Evolutionary conservation across 2,797 vertebrate species (phyloP).

Genomic region (Dromococcyx pavoninus): DNA sequence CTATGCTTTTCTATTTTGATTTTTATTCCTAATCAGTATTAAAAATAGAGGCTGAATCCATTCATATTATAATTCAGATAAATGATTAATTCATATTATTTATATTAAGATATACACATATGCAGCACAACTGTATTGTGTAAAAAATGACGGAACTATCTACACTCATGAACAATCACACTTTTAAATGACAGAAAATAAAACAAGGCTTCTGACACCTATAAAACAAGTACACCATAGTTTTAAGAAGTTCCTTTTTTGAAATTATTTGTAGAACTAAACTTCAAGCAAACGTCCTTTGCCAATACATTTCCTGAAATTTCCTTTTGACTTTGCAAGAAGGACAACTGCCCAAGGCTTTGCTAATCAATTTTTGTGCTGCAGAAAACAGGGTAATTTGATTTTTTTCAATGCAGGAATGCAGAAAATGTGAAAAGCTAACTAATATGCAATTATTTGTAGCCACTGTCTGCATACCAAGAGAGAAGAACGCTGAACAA

Average conservation of each 20-base stretch:
- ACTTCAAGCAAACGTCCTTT: background rate
- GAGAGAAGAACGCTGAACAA: background rate
- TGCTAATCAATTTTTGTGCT: background rate
- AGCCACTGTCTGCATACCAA: background rate
- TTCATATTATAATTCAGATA: background rate
- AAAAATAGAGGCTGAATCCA: background rate
- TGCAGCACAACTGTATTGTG: background rate
- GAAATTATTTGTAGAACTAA: background rate
- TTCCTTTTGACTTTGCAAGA: constrained; percentile 19
- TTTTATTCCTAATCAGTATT: background rate
- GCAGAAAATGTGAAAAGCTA: background rate
- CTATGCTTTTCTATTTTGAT: background rate
- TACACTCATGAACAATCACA: background rate
- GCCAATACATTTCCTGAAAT: background rate
- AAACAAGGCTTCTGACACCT: background rate
- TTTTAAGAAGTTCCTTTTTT: background rate
- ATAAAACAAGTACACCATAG: background rate
- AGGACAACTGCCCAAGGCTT: constrained; percentile 27
- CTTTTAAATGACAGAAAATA: background rate
- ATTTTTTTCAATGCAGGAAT: background rate
- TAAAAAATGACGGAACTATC: background rate
- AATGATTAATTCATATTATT: background rate
- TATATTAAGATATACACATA: background rate
- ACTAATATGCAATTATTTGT: background rate
- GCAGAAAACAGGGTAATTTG: background rate